Evolutionary conservation across 2,888 invertebrate species (phyloP), one percentile per base, ranked within the genome.

Genomic region (Aphodius sticticus): DNA sequence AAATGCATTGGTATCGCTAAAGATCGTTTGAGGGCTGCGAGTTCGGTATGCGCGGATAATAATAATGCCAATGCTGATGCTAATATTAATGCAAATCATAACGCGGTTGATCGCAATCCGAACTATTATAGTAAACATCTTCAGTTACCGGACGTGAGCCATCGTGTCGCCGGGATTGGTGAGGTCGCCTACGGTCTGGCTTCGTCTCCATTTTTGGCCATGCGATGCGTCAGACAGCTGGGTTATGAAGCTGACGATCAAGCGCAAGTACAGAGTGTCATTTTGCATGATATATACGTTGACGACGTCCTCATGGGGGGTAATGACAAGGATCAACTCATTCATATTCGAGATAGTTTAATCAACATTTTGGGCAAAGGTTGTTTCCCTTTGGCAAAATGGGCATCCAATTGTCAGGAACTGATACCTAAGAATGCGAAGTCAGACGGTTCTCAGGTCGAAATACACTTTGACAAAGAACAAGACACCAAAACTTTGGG

Each of bases 191-290:
- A 70, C 70, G 70, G 70, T 70, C 15, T 70, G 6, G 70, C 70
- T 70, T 70, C 70, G 6, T 6, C 70, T 16, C 70, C 70, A 70
- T 70, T 70, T 70, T 70, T 70, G 16, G 70, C 70, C 70, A 6
- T 70, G n/a, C 6, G 70, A 70, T 16, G 6, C 6, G 16, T 70
- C n/a, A 16, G 15, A 70, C 70, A 5, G n/a, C 70, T 70, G n/a
- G 70, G 16, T 16, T 70, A 70, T 70, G 15, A n/a, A 16, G 16
- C 6, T 16, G 70, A n/a, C 16, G n/a, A 16, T 16, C n/a, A 70
- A 16, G 70, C 70, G 16, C 70, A 16, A n/a, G 15, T 69, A n/a
- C 69, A 69, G 15, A 69, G 69, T n/a, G 15, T 69, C 14, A 69
- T 69, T 69, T 16, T 16, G 16, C 70, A 70, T 70, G 16, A 70